A percentile compares a stretch with the other conserved stretches of the same genome.
Evolutionary conservation across 2,113 vertebrate genomes (phyloP).

Genomic region (Dinomys branickii): DNA sequence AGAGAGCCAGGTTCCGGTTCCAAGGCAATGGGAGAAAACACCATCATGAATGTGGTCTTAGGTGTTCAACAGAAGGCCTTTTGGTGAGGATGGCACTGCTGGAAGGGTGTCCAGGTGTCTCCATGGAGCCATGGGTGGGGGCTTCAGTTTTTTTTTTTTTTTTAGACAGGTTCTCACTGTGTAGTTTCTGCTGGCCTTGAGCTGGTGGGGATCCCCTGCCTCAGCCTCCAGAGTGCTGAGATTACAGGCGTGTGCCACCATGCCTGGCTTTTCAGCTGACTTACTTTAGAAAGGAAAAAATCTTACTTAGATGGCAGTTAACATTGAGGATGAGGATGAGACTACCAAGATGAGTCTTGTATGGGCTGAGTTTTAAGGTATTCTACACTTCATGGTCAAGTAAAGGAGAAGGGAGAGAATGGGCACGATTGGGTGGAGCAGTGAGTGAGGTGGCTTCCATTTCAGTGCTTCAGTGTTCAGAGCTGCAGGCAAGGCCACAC

Average conservation of each 20-base stretch:
- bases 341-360: not conserved
- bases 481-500: not conserved
- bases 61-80: not conserved
- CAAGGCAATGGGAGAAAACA: not conserved
- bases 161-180: not conserved
- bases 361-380: not conserved
- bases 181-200: not conserved
- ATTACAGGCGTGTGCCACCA: not conserved
- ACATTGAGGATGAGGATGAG: not conserved
- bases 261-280: not conserved
- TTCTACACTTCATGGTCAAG: not conserved
- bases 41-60: not conserved
- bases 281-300: not conserved
- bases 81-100: not conserved
- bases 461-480: conserved; percentile 1
- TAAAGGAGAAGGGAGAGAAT: not conserved
- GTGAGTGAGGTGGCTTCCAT: not conserved
- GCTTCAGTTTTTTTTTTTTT: not conserved
- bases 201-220: not conserved
- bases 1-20: not conserved
- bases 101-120: not conserved
- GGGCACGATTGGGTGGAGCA: not conserved
- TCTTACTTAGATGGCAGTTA: not conserved
- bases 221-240: not conserved
- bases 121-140: not conserved